A percentile compares a stretch with the other conserved stretches of the same genome.
Evolutionary conservation across 2,113 vertebrate genomes (phyloP).

Genomic region (Tragelaphus scriptus): DNA sequence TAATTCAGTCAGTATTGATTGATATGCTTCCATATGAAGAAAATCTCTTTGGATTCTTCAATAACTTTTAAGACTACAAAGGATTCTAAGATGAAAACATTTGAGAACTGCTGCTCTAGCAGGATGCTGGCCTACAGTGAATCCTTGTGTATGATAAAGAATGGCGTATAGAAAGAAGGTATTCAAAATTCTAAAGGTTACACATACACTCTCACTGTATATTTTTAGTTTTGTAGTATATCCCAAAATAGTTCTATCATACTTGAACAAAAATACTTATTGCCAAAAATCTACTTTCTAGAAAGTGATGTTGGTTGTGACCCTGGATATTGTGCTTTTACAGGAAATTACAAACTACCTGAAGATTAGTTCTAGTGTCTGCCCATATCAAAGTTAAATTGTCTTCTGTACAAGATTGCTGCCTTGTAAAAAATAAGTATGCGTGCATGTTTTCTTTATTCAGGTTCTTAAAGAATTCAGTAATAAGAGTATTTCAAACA

Average conservation of each 20-base stretch:
- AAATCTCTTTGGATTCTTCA: background rate
- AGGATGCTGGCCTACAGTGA: background rate
- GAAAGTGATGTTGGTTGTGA: background rate
- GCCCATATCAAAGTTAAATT: background rate
- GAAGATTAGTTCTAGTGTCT: background rate
- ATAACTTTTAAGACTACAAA: background rate
- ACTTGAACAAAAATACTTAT: background rate
- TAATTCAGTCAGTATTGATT: background rate
- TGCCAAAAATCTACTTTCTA: background rate
- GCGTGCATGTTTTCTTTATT: background rate
- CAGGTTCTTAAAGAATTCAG: background rate
- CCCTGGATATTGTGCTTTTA: background rate
- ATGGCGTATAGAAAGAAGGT: background rate
- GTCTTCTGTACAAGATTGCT: background rate
- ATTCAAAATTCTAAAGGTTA: background rate
- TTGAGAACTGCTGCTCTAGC: background rate
- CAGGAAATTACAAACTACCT: background rate
- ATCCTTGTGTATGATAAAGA: background rate
- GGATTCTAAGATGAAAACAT: background rate
- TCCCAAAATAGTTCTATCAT: background rate
- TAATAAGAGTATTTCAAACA: background rate
- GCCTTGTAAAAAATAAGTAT: background rate
- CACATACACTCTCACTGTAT: background rate
- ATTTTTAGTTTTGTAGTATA: background rate
- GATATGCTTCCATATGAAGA: background rate